A percentile compares a stretch with the other conserved stretches of the same genome.
phyloP scores from a whole-genome alignment of 2,113 vertebrate genomes.

The Polypterus senegalus region DNA sequence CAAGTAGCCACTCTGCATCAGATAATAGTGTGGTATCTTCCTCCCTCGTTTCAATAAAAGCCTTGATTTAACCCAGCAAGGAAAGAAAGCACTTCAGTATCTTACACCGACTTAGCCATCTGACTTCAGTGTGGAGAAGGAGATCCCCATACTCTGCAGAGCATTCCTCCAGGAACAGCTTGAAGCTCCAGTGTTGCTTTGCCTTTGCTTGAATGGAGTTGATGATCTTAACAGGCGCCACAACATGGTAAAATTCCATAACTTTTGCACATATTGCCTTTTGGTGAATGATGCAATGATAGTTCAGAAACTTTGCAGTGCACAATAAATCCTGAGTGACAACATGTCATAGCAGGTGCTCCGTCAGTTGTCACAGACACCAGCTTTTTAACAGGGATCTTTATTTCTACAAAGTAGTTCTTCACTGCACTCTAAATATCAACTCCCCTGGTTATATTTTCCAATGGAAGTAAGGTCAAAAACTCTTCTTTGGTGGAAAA shows the following conservation, averaged over 20 bases:
- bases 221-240: not conserved
- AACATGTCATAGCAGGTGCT: no score
- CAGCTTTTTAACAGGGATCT: no score
- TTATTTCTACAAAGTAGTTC: no score
- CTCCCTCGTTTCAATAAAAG: slow-evolving; percentile 6
- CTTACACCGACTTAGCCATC: slow-evolving; percentile 12
- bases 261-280: no score
- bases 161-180: slow-evolving; percentile 3
- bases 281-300: no score
- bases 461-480: no score
- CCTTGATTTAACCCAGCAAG: slow-evolving; percentile 8
- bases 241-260: not conserved
- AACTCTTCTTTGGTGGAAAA: no score
- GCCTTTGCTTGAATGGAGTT: not conserved
- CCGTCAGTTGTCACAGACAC: no score
- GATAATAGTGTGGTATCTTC: slow-evolving; percentile 8
- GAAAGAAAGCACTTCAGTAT: slow-evolving; percentile 10
- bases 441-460: no score
- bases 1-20: slow-evolving; percentile 13
- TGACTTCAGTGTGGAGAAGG: not conserved
- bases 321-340: no score
- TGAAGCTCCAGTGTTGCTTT: slow-evolving; percentile 4
- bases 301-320: no score
- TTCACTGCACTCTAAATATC: no score
- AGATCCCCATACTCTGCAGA: slow-evolving; percentile 5